Evolutionary conservation across 2,888 invertebrate species (phyloP).

Genomic region (Ganaspis brasiliensis): DNA sequence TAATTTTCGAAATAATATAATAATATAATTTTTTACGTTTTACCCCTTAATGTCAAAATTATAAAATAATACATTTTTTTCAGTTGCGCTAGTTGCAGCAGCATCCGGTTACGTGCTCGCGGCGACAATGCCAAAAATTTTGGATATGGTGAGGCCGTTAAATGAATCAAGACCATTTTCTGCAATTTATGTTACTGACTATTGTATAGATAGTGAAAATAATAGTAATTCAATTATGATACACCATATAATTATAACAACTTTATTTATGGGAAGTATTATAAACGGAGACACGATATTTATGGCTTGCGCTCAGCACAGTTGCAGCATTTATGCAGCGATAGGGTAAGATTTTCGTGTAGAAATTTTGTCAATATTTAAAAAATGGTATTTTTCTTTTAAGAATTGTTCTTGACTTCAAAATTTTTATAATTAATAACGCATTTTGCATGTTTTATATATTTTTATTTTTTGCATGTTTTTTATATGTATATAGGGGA

Average conservation of each 20-base stretch:
- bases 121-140: not conserved
- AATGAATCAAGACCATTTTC: not conserved
- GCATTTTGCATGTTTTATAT: no score
- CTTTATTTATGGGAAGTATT: not conserved
- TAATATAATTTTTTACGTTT: no score
- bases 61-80: not conserved
- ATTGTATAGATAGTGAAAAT: not conserved
- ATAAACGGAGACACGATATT: not conserved
- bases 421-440: no score
- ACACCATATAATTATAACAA: not conserved
- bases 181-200: not conserved
- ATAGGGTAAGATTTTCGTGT: constrained; percentile 17
- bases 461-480: no score
- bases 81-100: not conserved
- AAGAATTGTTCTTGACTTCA: no score
- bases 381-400: no score
- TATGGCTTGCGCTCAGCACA: constrained; percentile 5
- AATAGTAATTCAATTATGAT: not conserved
- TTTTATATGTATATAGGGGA: no score
- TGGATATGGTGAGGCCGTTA: not conserved
- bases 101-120: not conserved
- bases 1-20: not conserved
- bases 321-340: not conserved
- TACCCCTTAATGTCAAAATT: not conserved
- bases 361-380: no score